Conservation (phyloP, 2,888 invertebrate species). For the Diadegma fenestrale region DNA sequence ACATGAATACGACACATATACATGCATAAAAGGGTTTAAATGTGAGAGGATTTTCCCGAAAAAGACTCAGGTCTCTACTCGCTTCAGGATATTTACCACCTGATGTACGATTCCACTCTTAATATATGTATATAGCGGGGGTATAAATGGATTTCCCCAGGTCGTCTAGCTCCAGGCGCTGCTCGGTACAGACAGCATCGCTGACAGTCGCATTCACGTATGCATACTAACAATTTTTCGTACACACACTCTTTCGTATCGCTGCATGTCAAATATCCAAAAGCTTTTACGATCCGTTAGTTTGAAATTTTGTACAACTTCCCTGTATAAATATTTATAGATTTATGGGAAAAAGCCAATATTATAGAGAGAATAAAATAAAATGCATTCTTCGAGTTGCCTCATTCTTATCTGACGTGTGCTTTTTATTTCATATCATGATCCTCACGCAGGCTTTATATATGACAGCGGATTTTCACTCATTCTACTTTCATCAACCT, state of each 20-base stretch:
- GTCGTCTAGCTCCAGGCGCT: slow-evolving; percentile 2
- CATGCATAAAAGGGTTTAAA: background rate
- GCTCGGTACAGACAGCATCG: background rate
- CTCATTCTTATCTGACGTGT: background rate
- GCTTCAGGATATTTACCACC: slow-evolving; percentile 31
- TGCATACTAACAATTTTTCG: background rate
- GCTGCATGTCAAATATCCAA: background rate
- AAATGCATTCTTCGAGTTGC: background rate
- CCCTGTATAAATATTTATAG: background rate
- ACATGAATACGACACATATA: background rate
- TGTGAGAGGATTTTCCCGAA: slow-evolving; percentile 4
- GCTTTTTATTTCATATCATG: background rate
- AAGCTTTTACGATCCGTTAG: background rate
- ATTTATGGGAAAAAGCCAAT: background rate
- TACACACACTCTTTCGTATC: background rate
- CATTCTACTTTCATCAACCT: too few species aligned
- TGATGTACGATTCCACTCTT: background rate
- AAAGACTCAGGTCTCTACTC: slow-evolving; percentile 27
- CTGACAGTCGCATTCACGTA: background rate
- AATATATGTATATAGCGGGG: background rate
- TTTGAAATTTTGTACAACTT: background rate
- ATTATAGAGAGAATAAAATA: background rate
- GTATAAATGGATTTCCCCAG: slow-evolving; percentile 23
- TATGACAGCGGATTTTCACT: too few species aligned
- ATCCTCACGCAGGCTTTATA: too few species aligned